Base-by-base conservation (phyloP, 2,797 vertebrate genomes). In the Gambelia wislizenii region DNA sequence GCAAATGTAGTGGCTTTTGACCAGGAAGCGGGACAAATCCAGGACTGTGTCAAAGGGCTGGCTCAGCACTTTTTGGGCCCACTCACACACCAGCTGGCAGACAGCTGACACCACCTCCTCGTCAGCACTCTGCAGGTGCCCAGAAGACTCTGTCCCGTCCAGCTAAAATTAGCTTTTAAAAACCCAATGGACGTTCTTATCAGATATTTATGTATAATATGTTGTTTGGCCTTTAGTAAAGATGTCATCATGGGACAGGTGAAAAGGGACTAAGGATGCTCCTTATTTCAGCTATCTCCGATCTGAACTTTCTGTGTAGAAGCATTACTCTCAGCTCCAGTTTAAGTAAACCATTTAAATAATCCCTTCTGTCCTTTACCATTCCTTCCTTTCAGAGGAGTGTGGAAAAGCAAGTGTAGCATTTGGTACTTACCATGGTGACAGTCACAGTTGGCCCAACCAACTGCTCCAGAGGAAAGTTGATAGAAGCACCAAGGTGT, bases 11-110 rank as follows among this genome's bases (percentile, higher is more conserved):
- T 99, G 99, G 96, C 99, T 99, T 97, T 98, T 99, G 47, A 99
- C 98, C 42, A 99, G 98, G 96, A 99, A 99, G 94, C 98, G 98
- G 91, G 99, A 99, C 96, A 99, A 90, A 87, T 99, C 99, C 96
- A 99, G 96, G 91, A 99, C 98, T 0, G 98, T 98, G 90, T 99
- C 98, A 93, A 99, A 99, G 93, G 98, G 98, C 72, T 99, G 98
- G 96, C 99, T 99, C 93, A 99, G 97, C 94, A 99, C 99, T 96
- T 99, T 99, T 96, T 99, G 99, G 92, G 99, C 99, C 99, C 99
- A 99, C 90, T 99, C 99, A 74, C 99, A 99, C 86, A 99, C 99
- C 86, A 99, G 98, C 85, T 98, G 98, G 93, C 99, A 99, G 92
- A 99, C 98, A 0, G 99, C 98, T 77, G 98, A 98, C 49, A 98